Base-by-base conservation (phyloP, 1,140 invertebrate genomes). In the Dendrolimus kikuchii region DNA sequence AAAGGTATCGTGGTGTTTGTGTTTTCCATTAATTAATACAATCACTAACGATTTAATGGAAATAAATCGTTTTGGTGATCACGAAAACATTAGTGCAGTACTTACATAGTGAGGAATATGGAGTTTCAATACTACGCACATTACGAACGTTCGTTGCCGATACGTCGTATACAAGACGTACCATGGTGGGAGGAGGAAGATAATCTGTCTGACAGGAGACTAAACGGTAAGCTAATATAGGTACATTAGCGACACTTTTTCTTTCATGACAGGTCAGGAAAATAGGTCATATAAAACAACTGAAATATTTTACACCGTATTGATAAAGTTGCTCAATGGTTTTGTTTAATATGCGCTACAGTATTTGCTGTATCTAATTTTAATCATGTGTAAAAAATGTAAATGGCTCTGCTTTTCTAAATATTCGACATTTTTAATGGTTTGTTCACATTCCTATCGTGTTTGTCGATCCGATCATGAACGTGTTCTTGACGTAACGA, bases 111-210 rank as follows among this genome's bases (percentile, higher is more conserved):
- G 5, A 45, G 5, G 44, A 37, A n/a, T 38, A 86, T 86, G 80
- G 82, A 83, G 67, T 83, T 82, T 58, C 80, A 86, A 64, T 82
- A 79, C 59, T 82, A 81, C 53, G 77, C 75, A 9, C 77, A 77
- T 54, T 79, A 73, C 54, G 77, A 85, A 39, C 68, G 75, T 7
- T 66, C 64, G 23, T 23, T 23, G 36, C 55, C 68, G 48, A 59
- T 51, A 42, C 62, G 68, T 9, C 66, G 77, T 47, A 57, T 74
- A 9, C 73, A 70, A 38, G 82, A 86, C 38, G 73, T 79, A 37
- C 82, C 82, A 2, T 78, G 76, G 73, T 86, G 82, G 82, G 82
- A 86, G 37, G 82, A 86, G 60, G 82, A 86, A 49, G 82, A 86
- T 57, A 86, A 71, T 5, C 72, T 86, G 5, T 74, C 78, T 10